phyloP scores from a whole-genome alignment of 2,888 invertebrate species.

The Cheilosia grossa region DNA sequence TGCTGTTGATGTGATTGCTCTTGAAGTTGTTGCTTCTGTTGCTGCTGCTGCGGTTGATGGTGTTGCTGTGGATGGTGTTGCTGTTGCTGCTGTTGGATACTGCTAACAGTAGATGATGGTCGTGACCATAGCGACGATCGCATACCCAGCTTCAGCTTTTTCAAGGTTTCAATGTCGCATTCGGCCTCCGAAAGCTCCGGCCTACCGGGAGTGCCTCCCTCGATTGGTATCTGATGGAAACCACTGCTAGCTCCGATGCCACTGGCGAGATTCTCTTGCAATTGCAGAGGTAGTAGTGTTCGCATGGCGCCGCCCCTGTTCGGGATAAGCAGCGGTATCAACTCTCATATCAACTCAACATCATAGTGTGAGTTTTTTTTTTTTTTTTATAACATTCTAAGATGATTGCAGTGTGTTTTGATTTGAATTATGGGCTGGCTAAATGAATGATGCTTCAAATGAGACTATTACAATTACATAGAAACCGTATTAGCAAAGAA shows the following conservation, averaged over 20 bases:
- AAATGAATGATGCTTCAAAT: constrained; percentile 59
- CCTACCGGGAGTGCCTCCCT: constrained; percentile 80
- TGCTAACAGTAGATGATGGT: constrained; percentile 83
- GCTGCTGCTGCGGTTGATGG: constrained; percentile 79
- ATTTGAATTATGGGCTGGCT: constrained; percentile 29
- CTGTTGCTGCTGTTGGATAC: constrained; percentile 79
- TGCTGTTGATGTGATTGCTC: constrained; percentile 80
- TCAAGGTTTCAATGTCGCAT: constrained; percentile 89
- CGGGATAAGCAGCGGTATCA: constrained; percentile 77
- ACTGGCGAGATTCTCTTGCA: constrained; percentile 81
- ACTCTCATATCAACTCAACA: constrained; percentile 75
- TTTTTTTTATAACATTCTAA: constrained; percentile 38
- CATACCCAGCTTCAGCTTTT: constrained; percentile 88
- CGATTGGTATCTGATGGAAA: constrained; percentile 79
- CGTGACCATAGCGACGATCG: constrained; percentile 89
- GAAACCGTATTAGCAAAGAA: constrained; percentile 62
- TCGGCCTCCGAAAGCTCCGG: constrained; percentile 88
- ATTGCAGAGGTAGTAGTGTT: constrained; percentile 87
- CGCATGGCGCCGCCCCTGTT: constrained; percentile 84
- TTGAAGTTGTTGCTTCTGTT: constrained; percentile 57
- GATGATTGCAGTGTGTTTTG: constrained; percentile 60
- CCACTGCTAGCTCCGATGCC: constrained; percentile 77
- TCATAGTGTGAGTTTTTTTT: constrained; percentile 64
- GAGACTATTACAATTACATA: constrained; percentile 21
- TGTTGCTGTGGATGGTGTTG: constrained; percentile 62